phyloP scores from a whole-genome alignment of 2,797 vertebrate genomes.

The Pterois miles region DNA sequence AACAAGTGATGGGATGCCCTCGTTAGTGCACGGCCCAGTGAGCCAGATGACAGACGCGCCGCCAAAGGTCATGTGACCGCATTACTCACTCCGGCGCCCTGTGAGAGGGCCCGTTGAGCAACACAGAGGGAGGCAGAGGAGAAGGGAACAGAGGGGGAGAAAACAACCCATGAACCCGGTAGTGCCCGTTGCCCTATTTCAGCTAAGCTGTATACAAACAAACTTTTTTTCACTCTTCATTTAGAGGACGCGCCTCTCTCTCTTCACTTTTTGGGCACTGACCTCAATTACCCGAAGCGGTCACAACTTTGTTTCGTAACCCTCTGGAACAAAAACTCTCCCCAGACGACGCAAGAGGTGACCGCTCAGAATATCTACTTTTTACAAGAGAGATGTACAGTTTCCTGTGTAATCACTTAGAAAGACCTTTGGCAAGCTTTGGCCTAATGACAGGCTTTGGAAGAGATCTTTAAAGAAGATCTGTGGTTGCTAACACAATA shows the following conservation, averaged over 20 bases:
- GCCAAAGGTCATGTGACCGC: conserved; percentile 82
- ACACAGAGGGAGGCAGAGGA: conserved; percentile 36
- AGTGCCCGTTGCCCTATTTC: conserved; percentile 57
- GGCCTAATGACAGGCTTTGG: conserved; percentile 43
- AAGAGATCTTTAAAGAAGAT: conserved; percentile 34
- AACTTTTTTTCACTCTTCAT: conserved; percentile 39
- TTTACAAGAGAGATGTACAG: conserved; percentile 31
- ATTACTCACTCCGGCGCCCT: conserved; percentile 78
- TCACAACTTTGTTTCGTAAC: conserved; percentile 66
- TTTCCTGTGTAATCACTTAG: conserved; percentile 32
- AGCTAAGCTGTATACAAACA: conserved; percentile 71
- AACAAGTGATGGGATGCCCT: conserved; percentile 85
- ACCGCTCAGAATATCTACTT: conserved; percentile 16
- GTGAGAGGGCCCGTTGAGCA: conserved; percentile 62
- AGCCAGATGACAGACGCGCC: conserved; percentile 80
- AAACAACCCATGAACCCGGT: conserved; percentile 55
- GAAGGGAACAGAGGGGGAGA: conserved; percentile 31
- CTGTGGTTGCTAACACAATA: conserved; percentile 48
- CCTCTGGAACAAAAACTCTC: conserved; percentile 22
- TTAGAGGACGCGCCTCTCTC: conserved; percentile 45
- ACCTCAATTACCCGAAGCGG: conserved; percentile 57
- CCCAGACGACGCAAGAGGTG: conserved; percentile 23
- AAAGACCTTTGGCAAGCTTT: conserved; percentile 37
- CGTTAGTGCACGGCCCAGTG: conserved; percentile 79
- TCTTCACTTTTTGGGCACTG: conserved; percentile 51